Percentiles rank a stretch among this genome's conserved stretches.
phyloP scores from a whole-genome alignment of 2,113 vertebrate genomes.

The Danio rerio region GRCz12tu NC_133184.1:32772001-32772500 shows the following conservation, averaged over 20 bases:
- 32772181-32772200: neutral
- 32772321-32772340: neutral
- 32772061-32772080: neutral
- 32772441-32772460: conserved; percentile 51
- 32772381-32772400: conserved; percentile 60
- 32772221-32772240: neutral
- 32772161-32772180: neutral
- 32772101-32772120: neutral
- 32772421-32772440: conserved; percentile 44
- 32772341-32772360: neutral
- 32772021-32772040: neutral
- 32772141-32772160: neutral
- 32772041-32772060: conserved; percentile 3
- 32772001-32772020: neutral
- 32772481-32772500: conserved; percentile 47
- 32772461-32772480: conserved; percentile 60
- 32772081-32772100: too few relatives aligned
- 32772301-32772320: neutral
- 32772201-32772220: neutral
- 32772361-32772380: conserved; percentile 1
- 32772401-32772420: conserved; percentile 39
- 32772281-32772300: neutral
- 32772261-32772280: neutral
- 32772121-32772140: neutral
- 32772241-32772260: neutral